Evolutionary conservation across 2,888 invertebrate genomes (phyloP), one percentile per base, ranked within the genome.

Genomic region (Cosmia trapezina): DNA sequence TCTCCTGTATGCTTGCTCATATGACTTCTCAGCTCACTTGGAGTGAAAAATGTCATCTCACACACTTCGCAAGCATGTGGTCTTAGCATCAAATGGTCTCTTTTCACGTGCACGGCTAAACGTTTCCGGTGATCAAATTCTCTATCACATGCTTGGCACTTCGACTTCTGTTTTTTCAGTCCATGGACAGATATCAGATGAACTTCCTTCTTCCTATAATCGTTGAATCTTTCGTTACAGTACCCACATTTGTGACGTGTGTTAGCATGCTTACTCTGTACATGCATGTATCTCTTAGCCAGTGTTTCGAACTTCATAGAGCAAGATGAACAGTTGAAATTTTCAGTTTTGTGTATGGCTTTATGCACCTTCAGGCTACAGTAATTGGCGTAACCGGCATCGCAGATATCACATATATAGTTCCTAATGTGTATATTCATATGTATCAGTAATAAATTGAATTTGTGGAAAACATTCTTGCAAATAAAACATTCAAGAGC

Each of bases 131-230:
- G 95, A 12, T 91, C 91, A 76, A 95, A 96, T 1, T 90, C 91
- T 77, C 93, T 95, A 1, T 93, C 93, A 64, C 96, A 96, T 0
- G 95, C 93, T 17, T 92, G 90, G 71, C 96, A 96, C 9, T 90
- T 91, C 7, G 94, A 85, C 1, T 93, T 68, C 1, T 65, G 45
- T 83, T 80, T 8, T 87, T 47, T 0, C 6, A 79, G 14, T 0
- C 94, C 94, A 47, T 95, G 95, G 1, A 84, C 54, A 9, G 89
- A 87, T 0, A 90, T 91, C 54, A 93, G 90, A 60, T 95, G 95
- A 0, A 87, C 89, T 37, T 93, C 90, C 70, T 94, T 95, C 83
- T 92, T 93, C 0, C 91, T 89, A 47, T 94, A 95, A 81, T 95
- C 93, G 0, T 86, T 86, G 69, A 95, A 96, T 11, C 84, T 90